These are phyloP conservation scores for Eristalis intricaria DNA, from an alignment of 2,888 invertebrate species.

Conservation along the genomic window DNA sequence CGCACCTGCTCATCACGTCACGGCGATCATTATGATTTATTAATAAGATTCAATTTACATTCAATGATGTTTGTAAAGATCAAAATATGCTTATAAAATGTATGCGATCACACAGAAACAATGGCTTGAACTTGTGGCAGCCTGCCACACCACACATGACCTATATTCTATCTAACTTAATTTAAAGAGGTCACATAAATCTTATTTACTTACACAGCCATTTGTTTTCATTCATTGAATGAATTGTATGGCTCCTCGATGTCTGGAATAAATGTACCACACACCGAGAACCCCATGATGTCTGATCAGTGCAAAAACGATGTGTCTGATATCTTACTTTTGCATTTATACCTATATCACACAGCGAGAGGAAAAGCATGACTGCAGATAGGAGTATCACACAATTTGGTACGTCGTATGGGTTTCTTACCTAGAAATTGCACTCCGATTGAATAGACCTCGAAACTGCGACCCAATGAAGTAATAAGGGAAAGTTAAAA, in stretches of 20 bases:
- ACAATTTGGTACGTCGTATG: constrained; percentile 12
- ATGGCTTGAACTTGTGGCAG: too few species aligned
- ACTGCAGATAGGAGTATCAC: constrained; percentile 10
- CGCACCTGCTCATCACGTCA: too few species aligned
- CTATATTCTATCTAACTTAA: too few species aligned
- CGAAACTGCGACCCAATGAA: not conserved
- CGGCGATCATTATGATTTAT: too few species aligned
- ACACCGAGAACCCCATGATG: constrained; percentile 42
- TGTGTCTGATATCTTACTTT: constrained; percentile 54
- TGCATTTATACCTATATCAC: constrained; percentile 31
- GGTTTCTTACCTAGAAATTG: constrained; percentile 36
- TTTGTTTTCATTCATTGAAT: constrained; percentile 28
- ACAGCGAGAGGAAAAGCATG: constrained; percentile 32
- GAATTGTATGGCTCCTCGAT: constrained; percentile 48
- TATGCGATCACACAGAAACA: too few species aligned
- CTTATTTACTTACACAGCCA: constrained; percentile 52
- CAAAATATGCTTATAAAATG: too few species aligned
- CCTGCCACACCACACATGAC: too few species aligned
- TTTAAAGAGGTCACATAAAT: not conserved
- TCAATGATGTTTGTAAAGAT: too few species aligned
- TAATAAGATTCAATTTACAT: too few species aligned
- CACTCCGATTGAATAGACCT: constrained; percentile 46
- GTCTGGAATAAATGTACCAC: constrained; percentile 56
- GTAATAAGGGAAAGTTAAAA: constrained; percentile 53
- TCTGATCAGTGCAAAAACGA: constrained; percentile 48